Evolutionary conservation across 2,113 vertebrate species (phyloP).

Genomic region (Pedetes capensis): DNA sequence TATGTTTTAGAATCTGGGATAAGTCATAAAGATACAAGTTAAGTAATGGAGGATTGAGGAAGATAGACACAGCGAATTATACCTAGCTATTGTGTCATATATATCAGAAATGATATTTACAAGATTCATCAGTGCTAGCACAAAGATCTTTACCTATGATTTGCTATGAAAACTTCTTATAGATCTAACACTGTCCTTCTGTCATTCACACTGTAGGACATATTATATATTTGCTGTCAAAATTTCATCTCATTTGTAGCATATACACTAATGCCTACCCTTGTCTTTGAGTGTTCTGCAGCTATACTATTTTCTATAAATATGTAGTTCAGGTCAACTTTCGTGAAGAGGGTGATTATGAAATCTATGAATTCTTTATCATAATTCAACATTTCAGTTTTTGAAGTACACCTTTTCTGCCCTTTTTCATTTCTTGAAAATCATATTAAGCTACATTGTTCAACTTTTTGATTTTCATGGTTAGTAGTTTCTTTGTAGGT

Average conservation of each 20-base stretch:
- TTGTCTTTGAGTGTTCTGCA: not conserved
- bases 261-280: not conserved
- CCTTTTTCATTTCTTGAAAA: not conserved
- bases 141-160: not conserved
- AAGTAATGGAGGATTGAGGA: not conserved
- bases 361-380: not conserved
- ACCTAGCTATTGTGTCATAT: not conserved
- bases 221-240: not conserved
- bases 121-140: not conserved
- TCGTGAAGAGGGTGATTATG: not conserved
- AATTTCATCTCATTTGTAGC: not conserved
- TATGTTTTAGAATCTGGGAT: not conserved
- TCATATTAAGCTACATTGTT: not conserved
- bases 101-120: not conserved
- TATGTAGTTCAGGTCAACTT: not conserved
- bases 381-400: not conserved
- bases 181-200: not conserved
- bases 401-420: not conserved
- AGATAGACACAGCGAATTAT: not conserved
- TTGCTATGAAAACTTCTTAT: not conserved
- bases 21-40: not conserved
- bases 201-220: not conserved
- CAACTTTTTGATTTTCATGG: not conserved
- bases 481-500: not conserved
- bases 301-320: not conserved